Evolutionary conservation across 1,140 invertebrate species (phyloP), one percentile per base, ranked within the genome.

Genomic region (Drosophila repletoides): DNA sequence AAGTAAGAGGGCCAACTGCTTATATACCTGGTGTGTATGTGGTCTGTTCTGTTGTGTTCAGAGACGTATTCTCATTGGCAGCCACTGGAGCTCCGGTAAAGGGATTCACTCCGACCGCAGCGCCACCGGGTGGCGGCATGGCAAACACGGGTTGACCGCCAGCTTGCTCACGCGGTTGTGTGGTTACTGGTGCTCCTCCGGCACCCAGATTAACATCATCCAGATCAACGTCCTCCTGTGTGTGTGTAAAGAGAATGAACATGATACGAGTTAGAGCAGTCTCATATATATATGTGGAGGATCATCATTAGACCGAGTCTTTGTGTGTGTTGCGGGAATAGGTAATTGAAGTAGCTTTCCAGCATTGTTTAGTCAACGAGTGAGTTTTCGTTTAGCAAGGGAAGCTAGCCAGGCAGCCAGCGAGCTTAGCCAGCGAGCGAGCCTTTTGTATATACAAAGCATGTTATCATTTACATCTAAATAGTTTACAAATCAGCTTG

Each of bases 21-120:
- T 90, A 89, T 88, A 80, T 91, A 92, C 92, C 92, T 90, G 91
- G 91, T 58, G 92, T 92, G 72, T 92, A 92, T 56, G 91, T 91
- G 48, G 91, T 91, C 60, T 91, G 91, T 72, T 92, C 92, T 64
- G 91, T 90, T 76, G 91, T 90, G 88, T 92, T 92, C 31, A 92
- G 81, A 38, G 91, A 91, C 22, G 91, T 91, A 51, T 84, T 91
- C 67, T 92, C 92, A 10, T 90, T 89, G 45, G 75, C 81, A 0
- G 88, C 88, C 28, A 89, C 88, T 4, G 88, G 88, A 29, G 88
- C 88, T 24, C 86, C 87, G 5, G 89, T 88, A 14, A 90, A 87
- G 10, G 91, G 90, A 76, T 90, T 90, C 1, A 89, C 88, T 14
- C 83, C 86, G 46, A 89, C 84, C 5, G 65, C 71, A 15, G 76